Conservation (phyloP, 2,113 vertebrate genomes). For the Stegastes partitus region DNA sequence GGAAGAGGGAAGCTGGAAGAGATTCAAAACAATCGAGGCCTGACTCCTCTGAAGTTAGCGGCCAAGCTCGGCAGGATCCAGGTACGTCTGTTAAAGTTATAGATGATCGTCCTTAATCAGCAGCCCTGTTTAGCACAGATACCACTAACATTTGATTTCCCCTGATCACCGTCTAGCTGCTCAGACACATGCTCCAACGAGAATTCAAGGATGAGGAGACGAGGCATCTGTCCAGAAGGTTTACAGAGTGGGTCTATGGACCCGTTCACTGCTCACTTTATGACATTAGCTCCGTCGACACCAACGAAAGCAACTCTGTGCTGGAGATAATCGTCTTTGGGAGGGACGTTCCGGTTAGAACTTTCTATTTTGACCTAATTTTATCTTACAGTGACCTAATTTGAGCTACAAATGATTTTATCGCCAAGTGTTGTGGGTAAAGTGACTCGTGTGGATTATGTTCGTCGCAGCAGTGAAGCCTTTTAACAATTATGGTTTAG, state of each 20-base stretch:
- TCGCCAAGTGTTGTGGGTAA: too few species aligned
- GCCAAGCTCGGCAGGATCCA: slow-evolving; percentile 91
- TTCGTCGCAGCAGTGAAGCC: too few species aligned
- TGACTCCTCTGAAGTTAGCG: slow-evolving; percentile 90
- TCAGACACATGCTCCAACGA: slow-evolving; percentile 89
- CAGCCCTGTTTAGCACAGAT: too few species aligned
- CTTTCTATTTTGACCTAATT: background rate
- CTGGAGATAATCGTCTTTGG: slow-evolving; percentile 90
- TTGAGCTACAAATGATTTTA: too few species aligned
- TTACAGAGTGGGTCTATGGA: slow-evolving; percentile 93
- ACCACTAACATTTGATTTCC: background rate
- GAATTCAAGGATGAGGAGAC: slow-evolving; percentile 88
- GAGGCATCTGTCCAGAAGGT: slow-evolving; percentile 89
- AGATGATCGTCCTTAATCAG: too few species aligned
- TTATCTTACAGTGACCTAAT: too few species aligned
- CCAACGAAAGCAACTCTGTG: slow-evolving; percentile 88
- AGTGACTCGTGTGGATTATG: too few species aligned
- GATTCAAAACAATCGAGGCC: slow-evolving; percentile 86
- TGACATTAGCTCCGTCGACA: slow-evolving; percentile 89
- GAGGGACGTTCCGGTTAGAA: slow-evolving; percentile 85
- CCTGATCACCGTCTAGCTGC: slow-evolving; percentile 84
- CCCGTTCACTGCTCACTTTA: slow-evolving; percentile 92
- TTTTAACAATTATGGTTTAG: too few species aligned
- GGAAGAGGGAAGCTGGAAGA: slow-evolving; percentile 84
- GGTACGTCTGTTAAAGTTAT: slow-evolving; percentile 74